Base-by-base conservation (phyloP, 2,797 vertebrate species). In the Sarcoramphus papa region DNA sequence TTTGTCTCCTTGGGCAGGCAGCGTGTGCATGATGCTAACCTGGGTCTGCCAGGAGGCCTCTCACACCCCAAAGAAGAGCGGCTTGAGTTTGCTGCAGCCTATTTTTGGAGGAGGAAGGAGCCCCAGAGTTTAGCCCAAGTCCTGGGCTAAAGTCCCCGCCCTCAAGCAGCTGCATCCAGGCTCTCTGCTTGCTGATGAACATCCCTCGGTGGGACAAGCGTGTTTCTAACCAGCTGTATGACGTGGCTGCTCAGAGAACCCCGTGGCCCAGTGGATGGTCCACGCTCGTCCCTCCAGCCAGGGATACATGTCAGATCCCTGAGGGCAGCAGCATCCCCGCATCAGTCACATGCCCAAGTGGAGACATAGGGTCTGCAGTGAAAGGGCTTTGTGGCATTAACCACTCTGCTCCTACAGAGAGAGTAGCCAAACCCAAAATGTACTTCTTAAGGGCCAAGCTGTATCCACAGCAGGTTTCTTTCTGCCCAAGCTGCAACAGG, bases 231-330 rank as follows among this genome's bases (percentile, higher is more conserved):
- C 21, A 76, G 27, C 27, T 1, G 2, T 4, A 1, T 57, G 45
- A 48, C 0, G 0, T 54, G 48, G 40, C 72, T 77, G 33, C 33
- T 80, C 3, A 0, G 2, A 67, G 47, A 83, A 28, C 9, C 10
- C 24, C 22, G 7, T 20, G n/a, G 56, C 53, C 25, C 41, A 48
- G 45, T 1, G 1, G 41, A 54, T 70, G 60, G 60, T 67, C 43
- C 24, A 6, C 1, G 1, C 6, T 74, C 2, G 1, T 48, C 30
- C 22, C 51, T 88, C 56, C 60, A 51, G 40, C 18, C 31, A 47
- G 25, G 10, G 27, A 31, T 17, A 27, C 0, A 0, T 37, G 59
- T 80, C 35, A 28, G 28, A 54, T 76, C 45, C 47, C 30, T 0
- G 1, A 57, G 9, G 37, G 64, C 47, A 73, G 53, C 53, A 77